phyloP scores from a whole-genome alignment of 2,113 vertebrate genomes.

The Porphyrio hochstetteri region DNA sequence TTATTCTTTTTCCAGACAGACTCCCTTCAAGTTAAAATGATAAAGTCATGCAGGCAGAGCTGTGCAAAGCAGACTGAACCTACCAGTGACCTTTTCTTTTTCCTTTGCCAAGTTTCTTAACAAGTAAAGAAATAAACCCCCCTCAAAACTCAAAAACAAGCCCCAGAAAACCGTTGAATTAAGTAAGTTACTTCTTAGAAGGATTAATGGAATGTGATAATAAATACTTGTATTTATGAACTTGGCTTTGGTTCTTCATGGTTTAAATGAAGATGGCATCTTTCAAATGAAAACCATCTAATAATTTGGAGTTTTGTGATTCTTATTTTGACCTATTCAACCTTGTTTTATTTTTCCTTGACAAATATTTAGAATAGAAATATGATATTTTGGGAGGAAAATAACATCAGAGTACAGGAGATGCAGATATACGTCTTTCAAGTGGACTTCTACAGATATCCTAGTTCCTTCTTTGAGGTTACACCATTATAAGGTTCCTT shows the following conservation, averaged over 20 bases:
- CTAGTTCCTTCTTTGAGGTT: not conserved
- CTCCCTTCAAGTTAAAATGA: not conserved
- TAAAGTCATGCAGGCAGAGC: not conserved
- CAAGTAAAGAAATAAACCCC: not conserved
- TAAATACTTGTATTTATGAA: not conserved
- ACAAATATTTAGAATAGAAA: not conserved
- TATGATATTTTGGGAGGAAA: not conserved
- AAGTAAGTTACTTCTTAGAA: not conserved
- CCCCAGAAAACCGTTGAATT: not conserved
- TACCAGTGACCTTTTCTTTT: not conserved
- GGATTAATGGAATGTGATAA: not conserved
- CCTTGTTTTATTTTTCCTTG: not conserved
- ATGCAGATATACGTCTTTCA: not conserved
- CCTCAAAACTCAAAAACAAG: rapidly evolving
- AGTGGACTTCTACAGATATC: not conserved
- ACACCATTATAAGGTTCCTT: not conserved
- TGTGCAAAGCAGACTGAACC: not conserved
- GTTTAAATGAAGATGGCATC: rapidly evolving
- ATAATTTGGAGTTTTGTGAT: not conserved
- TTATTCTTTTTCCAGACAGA: not conserved
- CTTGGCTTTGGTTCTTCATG: not conserved
- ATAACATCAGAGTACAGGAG: not conserved
- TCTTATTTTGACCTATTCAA: not conserved
- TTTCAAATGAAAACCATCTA: not conserved
- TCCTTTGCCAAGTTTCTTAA: not conserved